Evolutionary conservation across 1,140 invertebrate species (phyloP).

Genomic region (Bradysia coprophila): DNA sequence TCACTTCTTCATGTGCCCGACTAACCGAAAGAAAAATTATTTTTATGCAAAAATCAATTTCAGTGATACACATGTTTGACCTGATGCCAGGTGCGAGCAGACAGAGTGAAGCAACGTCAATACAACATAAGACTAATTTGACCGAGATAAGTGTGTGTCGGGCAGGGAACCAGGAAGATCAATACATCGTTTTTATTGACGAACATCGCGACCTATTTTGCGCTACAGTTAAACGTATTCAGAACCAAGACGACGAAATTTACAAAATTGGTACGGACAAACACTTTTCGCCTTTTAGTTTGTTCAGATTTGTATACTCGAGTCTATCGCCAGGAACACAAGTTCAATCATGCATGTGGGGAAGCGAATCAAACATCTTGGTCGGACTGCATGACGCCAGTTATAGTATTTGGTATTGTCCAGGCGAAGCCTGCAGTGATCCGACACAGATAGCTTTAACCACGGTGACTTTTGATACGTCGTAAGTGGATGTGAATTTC

Average conservation of each 20-base stretch:
- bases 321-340: too few species aligned
- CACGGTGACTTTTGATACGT: conserved; percentile 25
- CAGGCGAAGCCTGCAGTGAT: conserved; percentile 55
- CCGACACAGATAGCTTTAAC: conserved; percentile 37
- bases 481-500: conserved; percentile 52
- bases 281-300: too few species aligned
- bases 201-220: conserved; percentile 49
- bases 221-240: background rate
- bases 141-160: conserved; percentile 55
- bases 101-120: conserved; percentile 37
- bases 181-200: conserved; percentile 64
- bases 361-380: conserved; percentile 64
- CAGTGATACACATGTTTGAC: conserved; percentile 65
- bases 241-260: background rate
- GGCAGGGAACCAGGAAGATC: conserved; percentile 39
- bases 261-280: background rate
- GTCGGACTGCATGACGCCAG: conserved; percentile 65
- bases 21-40: too few species aligned
- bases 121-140: conserved; percentile 38
- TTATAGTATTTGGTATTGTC: conserved; percentile 74
- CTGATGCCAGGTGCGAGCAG: conserved; percentile 50
- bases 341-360: conserved; percentile 66
- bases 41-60: conserved; percentile 14
- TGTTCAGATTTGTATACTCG: too few species aligned
- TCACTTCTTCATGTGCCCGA: background rate